Evolutionary conservation across 2,113 vertebrate species (phyloP), one percentile per base, ranked within the genome.

Genomic region (Xerus inauris): DNA sequence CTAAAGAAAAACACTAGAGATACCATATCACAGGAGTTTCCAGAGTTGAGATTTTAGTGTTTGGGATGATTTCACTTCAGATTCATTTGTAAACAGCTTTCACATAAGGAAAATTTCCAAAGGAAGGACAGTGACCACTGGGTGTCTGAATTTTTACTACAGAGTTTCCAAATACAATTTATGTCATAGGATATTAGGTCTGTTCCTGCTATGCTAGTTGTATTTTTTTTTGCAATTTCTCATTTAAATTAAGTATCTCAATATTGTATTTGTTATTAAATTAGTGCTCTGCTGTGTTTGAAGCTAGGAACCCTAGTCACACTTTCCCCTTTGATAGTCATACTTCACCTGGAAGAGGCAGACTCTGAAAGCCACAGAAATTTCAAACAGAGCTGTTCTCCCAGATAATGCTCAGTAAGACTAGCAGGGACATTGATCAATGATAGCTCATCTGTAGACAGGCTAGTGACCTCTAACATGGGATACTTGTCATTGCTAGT

Each of bases 81-180:
- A 81, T 88, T 87, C 69, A 91, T 83, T 83, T 95, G 62, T 82
- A 54, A 80, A 77, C 47, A 85, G 47, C 42, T 93, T 88, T 95
- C 94, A 81, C 12, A 62, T 62, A 71, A 92, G n/a, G 59, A 64
- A 76, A 81, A 32, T 67, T 62, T 94, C 85, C 67, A 59, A 92
- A 94, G 54, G 38, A 97, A 97, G 42, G 20, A 49, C n/a, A 47
- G 20, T 57, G 28, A 91, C 76, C 54, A 82, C 54, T 40, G 45
- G 77, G 42, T 91, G 64, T 72, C 80, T 42, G 69, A 57, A 86
- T 75, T 82, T 91, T 82, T 64, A 82, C 35, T 79, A 38, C 42
- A 67, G 73, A 38, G 86, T 64, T 57, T 62, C 35, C 22, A 38
- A 35, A 77, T 76, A 30, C 40, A 75, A 62, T 92, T 79, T n/a